Conservation (phyloP, 37 sponge, comb jelly and placozoan genomes). For the Geodia barretti region DNA sequence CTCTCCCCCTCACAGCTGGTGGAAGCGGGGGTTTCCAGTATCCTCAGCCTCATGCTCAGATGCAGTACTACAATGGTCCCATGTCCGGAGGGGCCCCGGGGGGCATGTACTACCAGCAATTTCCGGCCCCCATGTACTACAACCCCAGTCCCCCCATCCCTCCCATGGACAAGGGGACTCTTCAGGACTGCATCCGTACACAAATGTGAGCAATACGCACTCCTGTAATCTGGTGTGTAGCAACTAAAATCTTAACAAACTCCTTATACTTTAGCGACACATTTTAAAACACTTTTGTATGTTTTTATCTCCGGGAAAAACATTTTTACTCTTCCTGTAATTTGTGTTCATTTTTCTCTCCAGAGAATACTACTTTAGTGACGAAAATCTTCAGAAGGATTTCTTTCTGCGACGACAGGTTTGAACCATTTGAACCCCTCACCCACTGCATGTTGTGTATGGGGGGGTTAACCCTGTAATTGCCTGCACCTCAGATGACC, state of each 20-base stretch:
- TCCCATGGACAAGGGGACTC: constrained; percentile 76
- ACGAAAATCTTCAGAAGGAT: constrained; percentile 93
- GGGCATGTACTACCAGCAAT: constrained; percentile 38
- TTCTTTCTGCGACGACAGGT: constrained; percentile 91
- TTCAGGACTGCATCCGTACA: constrained; percentile 80
- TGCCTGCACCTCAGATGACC: constrained; percentile 98
- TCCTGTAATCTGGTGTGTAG: no score
- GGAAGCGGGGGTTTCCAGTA: constrained; percentile 1
- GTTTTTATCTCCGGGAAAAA: no score
- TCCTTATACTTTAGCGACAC: no score
- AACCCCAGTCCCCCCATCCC: constrained; percentile 43
- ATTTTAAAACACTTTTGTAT: background rate
- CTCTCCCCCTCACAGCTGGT: background rate
- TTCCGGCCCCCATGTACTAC: constrained; percentile 44
- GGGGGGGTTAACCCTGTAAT: background rate
- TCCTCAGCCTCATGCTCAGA: constrained; percentile 28
- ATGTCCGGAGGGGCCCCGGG: constrained; percentile 2
- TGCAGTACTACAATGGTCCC: constrained; percentile 34
- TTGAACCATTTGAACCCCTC: background rate
- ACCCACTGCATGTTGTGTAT: background rate
- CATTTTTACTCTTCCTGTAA: no score
- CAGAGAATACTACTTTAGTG: constrained; percentile 98
- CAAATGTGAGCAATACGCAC: constrained; percentile 82
- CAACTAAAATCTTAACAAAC: no score
- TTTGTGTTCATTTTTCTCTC: no score